These are phyloP conservation scores for Picathartes gymnocephalus DNA, from an alignment of 2,113 vertebrate species.

Conservation along the genomic window DNA sequence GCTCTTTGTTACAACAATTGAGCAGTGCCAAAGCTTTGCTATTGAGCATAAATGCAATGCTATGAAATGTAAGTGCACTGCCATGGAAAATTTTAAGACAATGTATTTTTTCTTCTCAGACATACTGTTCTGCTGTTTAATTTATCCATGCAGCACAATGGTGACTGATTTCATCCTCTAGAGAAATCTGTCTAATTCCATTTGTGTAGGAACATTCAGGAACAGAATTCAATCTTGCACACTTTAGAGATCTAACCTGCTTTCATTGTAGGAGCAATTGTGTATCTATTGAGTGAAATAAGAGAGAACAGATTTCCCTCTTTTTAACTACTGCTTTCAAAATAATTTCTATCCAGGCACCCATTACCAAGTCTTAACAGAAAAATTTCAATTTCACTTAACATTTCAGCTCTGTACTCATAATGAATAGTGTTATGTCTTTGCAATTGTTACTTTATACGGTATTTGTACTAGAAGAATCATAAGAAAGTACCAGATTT, in stretches of 20 bases:
- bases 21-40: background rate
- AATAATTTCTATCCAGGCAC: background rate
- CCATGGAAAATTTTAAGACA: background rate
- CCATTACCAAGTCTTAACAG: background rate
- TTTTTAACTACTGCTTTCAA: background rate
- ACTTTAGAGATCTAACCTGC: background rate
- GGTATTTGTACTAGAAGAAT: background rate
- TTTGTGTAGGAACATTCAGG: background rate
- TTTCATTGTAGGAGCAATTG: background rate
- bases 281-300: background rate
- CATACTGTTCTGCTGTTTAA: background rate
- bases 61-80: background rate
- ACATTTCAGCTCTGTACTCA: background rate
- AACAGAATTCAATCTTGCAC: background rate
- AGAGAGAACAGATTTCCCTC: background rate
- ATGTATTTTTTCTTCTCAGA: background rate
- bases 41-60: background rate
- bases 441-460: background rate
- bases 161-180: background rate
- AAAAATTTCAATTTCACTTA: background rate
- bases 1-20: background rate
- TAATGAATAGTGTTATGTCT: background rate
- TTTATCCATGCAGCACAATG: conserved; percentile 12
- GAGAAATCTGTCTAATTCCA: conserved; percentile 21
- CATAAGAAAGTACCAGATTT: background rate